A percentile compares a stretch with the other conserved stretches of the same genome.
phyloP scores from a whole-genome alignment of 2,888 invertebrate genomes.

The Sarcophaga variegata region DNA sequence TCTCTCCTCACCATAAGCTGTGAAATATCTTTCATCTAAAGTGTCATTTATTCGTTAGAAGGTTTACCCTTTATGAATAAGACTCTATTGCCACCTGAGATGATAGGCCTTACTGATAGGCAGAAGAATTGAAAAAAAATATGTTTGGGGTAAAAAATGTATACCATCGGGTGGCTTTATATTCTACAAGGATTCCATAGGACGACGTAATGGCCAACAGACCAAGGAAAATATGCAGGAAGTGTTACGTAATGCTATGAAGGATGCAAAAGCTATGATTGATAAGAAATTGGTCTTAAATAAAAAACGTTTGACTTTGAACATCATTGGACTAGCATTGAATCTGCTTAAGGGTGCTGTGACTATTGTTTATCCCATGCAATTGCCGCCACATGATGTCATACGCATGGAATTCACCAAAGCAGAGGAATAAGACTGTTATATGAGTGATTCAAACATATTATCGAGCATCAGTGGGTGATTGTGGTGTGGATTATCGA shows the following conservation, averaged over 20 bases:
- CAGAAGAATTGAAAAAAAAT: constrained; percentile 91
- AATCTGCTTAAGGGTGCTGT: constrained; percentile 90
- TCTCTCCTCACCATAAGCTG: no score
- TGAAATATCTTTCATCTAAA: no score
- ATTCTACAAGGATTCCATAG: constrained; percentile 85
- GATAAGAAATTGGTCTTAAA: constrained; percentile 89
- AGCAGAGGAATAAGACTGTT: constrained; percentile 83
- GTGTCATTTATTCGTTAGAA: no score
- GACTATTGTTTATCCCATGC: constrained; percentile 96
- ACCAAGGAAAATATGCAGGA: constrained; percentile 91
- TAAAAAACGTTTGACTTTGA: constrained; percentile 87
- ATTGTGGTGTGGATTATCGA: no score
- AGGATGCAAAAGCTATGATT: constrained; percentile 90
- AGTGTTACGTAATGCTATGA: constrained; percentile 89
- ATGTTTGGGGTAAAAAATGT: constrained; percentile 93
- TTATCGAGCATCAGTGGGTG: no score
- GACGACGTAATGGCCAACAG: constrained; percentile 92
- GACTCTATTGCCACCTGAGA: constrained; percentile 91
- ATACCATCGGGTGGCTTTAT: constrained; percentile 90
- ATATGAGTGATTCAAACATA: no score
- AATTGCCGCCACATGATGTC: constrained; percentile 95
- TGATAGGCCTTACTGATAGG: constrained; percentile 94
- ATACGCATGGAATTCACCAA: constrained; percentile 95
- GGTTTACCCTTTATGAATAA: no score
- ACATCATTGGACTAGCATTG: constrained; percentile 89